Evolutionary conservation across 2,888 invertebrate species (phyloP), one percentile per base, ranked within the genome.

Genomic region (Phyto melanocephala): DNA sequence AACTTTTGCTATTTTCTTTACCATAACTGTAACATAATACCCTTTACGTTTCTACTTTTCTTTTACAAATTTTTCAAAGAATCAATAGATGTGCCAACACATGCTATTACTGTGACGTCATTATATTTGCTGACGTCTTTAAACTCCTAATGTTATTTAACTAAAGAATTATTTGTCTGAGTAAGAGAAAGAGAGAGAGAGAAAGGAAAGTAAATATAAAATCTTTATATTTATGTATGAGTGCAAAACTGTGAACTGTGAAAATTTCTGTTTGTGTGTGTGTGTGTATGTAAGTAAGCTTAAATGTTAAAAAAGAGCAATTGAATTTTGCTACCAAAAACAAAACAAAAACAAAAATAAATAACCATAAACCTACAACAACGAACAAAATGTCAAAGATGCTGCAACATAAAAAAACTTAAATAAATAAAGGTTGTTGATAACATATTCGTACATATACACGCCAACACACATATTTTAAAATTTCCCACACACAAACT

Each of bases 121-220:
- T 77, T 58, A 80, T 54, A 76, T 77, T 77, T 83, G 76, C 83
- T 83, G 83, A 83, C 83, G 83, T 83, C 80, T 77, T 80, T 72
- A 63, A 80, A 82, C 82, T 65, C 75, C 60, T 60, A 81, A 78
- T 78, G 68, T 63, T 74, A 78, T 78, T 75, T 17, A 78, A 70
- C 40, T 52, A 78, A 81, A 72, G 60, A 71, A 28, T 28, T 22
- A 1, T 58, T 20, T 7, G 8, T 65, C 15, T 13, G 47, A 40
- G 10, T 58, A 33, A 15, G 17, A 52, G 10, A 20, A 8, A 42
- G 20, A 72, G 24, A 71, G 17, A 37, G 24, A 54, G 24, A 28
- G 11, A 33, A 40, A 33, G 20, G 56, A 20, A 45, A 40, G 15
- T 20, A 42, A n/a, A 13, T 11, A 45, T 56, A 28, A 28, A 5